Evolutionary conservation across 1,140 invertebrate genomes (phyloP), one percentile per base, ranked within the genome.

Genomic region (Delia radicum): DNA sequence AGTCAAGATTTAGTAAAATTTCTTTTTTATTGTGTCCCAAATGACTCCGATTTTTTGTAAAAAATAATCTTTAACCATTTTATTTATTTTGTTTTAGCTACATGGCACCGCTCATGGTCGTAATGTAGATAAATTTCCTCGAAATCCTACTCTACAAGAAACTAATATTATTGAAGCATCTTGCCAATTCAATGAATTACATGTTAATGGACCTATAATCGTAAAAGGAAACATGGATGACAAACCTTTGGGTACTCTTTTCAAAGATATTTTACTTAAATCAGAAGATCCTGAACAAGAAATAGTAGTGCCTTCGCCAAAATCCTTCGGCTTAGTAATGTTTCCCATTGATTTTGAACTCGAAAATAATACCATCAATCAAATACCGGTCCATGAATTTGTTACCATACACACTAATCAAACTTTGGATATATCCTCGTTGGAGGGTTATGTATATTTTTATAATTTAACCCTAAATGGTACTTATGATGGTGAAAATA

Each of bases 401-500:
- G 78, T 90, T 3, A 87, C 87, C 6, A 84, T 82, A 77, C 82
- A 88, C 65, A 84, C 84, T 0, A 77, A 81, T 3, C 87, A 89
- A 80, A 76, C 77, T 0, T 74, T 89, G 1, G 74, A 86, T 42
- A 33, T 87, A 0, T 77, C 77, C 5, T 77, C 77, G 10, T 46
- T 90, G 1, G 77, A 78, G 3, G 88, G 87, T 3, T 81, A 86
- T 77, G 81, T 89, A 5, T 84, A 80, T 67, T 86, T 89, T 46
- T 79, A 87, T 42, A 78, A 84, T 31, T 62, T 89, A 10, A 37
- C 77, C 2, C 42, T 88, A 0, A 75, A 76, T 6, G 87, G 83
- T 10, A 15, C 61, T 33, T 87, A 81, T 37, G 81, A 87, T 76
- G 83, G 80, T n/a, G 79, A 87, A 0, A 83, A 87, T 42, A 76